Conservation (phyloP, 2,113 vertebrate species). For the Hemiprocne comata region DNA sequence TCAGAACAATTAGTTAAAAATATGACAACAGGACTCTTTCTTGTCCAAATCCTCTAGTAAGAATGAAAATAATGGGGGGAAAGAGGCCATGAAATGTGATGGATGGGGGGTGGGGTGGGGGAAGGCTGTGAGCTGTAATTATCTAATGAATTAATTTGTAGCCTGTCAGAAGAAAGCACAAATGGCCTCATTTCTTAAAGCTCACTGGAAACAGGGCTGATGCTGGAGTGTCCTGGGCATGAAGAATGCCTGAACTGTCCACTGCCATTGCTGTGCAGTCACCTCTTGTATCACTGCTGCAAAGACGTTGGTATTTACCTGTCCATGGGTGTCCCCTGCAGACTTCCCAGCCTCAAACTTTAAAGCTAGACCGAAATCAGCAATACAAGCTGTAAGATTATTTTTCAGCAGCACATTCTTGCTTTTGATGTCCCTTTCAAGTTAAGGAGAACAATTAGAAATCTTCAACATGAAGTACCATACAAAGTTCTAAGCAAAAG, state of each 20-base stretch:
- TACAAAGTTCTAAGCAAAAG: neutral
- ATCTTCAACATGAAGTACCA: neutral
- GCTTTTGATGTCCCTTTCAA: constrained; percentile 95
- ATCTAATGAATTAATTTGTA: neutral
- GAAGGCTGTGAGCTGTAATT: neutral
- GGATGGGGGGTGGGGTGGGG: no score
- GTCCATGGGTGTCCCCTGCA: constrained; percentile 95
- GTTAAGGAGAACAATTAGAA: neutral
- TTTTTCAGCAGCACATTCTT: constrained; percentile 96
- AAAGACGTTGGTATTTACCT: constrained; percentile 76
- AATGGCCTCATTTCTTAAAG: neutral
- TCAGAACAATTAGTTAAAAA: neutral
- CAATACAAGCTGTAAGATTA: constrained; percentile 92
- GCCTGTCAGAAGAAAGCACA: neutral
- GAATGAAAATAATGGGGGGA: neutral
- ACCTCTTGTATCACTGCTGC: no score
- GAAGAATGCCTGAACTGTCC: neutral
- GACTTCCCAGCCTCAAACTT: constrained; percentile 98
- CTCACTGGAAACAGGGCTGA: fast-evolving
- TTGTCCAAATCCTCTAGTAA: no score
- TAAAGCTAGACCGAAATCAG: constrained; percentile 95
- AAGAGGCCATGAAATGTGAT: neutral
- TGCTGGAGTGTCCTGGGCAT: neutral
- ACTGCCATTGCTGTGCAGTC: neutral
- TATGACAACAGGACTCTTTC: fast-evolving